Evolutionary conservation across 2,797 vertebrate species (phyloP), one percentile per base, ranked within the genome.

Genomic region (Eremophila alpestris): DNA sequence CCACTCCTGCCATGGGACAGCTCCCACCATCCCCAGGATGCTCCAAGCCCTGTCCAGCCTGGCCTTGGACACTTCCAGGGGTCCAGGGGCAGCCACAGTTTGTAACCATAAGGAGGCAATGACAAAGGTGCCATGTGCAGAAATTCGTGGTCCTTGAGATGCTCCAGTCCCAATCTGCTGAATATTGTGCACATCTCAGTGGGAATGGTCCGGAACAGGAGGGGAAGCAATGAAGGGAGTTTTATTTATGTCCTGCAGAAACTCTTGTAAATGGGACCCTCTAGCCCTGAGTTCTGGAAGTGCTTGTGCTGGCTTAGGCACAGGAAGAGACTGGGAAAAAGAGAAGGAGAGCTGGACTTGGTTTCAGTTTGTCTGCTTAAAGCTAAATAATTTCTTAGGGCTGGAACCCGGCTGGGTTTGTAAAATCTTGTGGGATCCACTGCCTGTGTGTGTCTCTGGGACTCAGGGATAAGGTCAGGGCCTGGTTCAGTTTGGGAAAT

Each of bases 11-110:
- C 40, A 19, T 20, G 69, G 22, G 62, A 68, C 55, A 68, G 9
- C 21, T 75, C 1, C 15, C 32, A 55, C 19, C 1, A 0, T 15
- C 27, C 27, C 43, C 56, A 51, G 43, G 23, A 0, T 67, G 40
- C 29, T 52, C 60, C 64, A 4, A 60, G 9, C 17, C 48, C 20
- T 2, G 6, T 18, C 60, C 70, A 83, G 0, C 79, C 56, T 68
- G 43, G 43, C 19, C 71, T 63, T 13, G 79, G 79, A 0, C 43
- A 49, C 23, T 68, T 0, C 32, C 36, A 89, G 49, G 55, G 32
- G 2, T 82, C 36, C 81, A 48, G 52, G 60, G 21, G 5, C 68
- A 65, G 4, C 27, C 59, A 10, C 45, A 41, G 9, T 16, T 75
- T 69, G 55, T 14, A 17, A 43, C n/a, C 32, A 29, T 3, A 15